Evolutionary conservation across 2,113 vertebrate species (phyloP).

Genomic region (Sisor rabdophorus): DNA sequence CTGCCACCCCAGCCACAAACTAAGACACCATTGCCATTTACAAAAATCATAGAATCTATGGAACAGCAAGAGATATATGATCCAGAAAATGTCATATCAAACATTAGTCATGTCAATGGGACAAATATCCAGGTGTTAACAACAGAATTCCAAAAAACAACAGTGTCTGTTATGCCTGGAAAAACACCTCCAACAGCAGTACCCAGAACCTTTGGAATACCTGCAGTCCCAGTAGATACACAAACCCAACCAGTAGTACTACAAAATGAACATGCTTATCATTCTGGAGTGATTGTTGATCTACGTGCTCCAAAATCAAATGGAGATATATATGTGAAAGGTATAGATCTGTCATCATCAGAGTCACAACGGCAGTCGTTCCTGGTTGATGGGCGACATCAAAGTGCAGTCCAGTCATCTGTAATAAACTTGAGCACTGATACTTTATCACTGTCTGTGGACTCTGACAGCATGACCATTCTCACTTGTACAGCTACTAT

Average conservation of each 20-base stretch:
- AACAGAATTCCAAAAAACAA: constrained; percentile 74
- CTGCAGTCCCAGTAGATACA: constrained; percentile 66
- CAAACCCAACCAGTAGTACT: constrained; percentile 64
- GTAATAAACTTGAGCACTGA: constrained; percentile 88
- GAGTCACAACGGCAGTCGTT: constrained; percentile 76
- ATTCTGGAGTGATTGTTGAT: constrained; percentile 83
- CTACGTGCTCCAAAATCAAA: constrained; percentile 85
- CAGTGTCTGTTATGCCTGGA: constrained; percentile 74
- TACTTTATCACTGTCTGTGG: constrained; percentile 71
- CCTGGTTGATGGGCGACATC: constrained; percentile 71
- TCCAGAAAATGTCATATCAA: constrained; percentile 71
- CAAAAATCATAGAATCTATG: constrained; percentile 72
- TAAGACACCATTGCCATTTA: constrained; percentile 73
- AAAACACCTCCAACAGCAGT: constrained; percentile 63
- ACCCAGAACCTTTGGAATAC: constrained; percentile 65
- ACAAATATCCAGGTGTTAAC: constrained; percentile 73
- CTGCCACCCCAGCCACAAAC: constrained; percentile 59
- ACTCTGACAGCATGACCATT: constrained; percentile 74
- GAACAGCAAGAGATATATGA: constrained; percentile 76
- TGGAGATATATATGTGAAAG: constrained; percentile 69
- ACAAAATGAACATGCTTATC: constrained; percentile 73
- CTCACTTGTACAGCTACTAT: constrained; percentile 78
- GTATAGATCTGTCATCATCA: constrained; percentile 73
- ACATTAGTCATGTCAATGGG: constrained; percentile 74
- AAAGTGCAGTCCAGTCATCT: constrained; percentile 85